These are phyloP conservation scores for Gephyroberyx darwinii DNA, from an alignment of 2,797 vertebrate species.

Conservation along the genomic window DNA sequence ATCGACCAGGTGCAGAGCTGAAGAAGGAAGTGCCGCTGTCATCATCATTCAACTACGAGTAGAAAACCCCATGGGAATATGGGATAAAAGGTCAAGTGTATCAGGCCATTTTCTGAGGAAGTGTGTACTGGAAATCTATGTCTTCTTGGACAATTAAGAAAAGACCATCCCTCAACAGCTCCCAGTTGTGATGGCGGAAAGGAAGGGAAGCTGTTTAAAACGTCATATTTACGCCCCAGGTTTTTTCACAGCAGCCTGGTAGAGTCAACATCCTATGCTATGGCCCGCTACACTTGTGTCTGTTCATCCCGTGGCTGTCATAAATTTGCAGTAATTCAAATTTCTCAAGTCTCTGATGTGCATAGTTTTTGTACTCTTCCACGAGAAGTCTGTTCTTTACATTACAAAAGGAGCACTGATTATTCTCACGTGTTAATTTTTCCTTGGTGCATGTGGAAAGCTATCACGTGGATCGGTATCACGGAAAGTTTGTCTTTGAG, in stretches of 20 bases:
- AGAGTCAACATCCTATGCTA: conserved; percentile 31
- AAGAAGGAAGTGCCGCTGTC: conserved; percentile 27
- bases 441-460: background rate
- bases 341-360: conserved; percentile 19
- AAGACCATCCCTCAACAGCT: conserved; percentile 32
- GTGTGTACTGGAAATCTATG: conserved; percentile 31
- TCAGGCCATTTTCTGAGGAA: conserved; percentile 48
- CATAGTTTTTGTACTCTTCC: background rate
- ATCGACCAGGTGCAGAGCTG: conserved; percentile 32
- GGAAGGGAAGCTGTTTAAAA: conserved; percentile 6
- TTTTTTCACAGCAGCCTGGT: conserved; percentile 18
- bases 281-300: conserved; percentile 9
- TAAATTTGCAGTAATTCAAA: conserved; percentile 36
- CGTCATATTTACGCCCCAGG: conserved; percentile 36
- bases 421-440: background rate
- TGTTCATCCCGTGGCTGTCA: conserved; percentile 30
- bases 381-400: background rate
- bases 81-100: conserved; percentile 39
- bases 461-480: no score
- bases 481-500: background rate
- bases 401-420: background rate
- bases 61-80: conserved; percentile 17
- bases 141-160: conserved; percentile 45
- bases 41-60: conserved; percentile 47
- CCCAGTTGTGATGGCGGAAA: conserved; percentile 28